A percentile compares a stretch with the other conserved stretches of the same genome.
phyloP scores from a whole-genome alignment of 1,140 invertebrate genomes.

The Chironomus striatipennis region DNA sequence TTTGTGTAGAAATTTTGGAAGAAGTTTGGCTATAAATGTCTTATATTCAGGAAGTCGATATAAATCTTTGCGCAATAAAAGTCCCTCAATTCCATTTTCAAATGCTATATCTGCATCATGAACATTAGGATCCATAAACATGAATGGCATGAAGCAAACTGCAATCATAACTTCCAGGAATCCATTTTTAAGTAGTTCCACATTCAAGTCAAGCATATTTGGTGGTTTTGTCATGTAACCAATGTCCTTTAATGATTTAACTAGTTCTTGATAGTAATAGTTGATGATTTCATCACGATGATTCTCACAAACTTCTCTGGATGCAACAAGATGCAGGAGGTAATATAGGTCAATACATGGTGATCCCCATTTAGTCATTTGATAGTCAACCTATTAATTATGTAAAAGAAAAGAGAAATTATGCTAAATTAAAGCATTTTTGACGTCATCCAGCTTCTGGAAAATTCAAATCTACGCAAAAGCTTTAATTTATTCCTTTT shows the following conservation, averaged over 20 bases:
- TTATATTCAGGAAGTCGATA: background rate
- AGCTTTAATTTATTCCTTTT: background rate
- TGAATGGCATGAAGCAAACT: background rate
- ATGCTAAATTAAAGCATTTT: too few relatives aligned
- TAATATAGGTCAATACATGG: conserved; percentile 36
- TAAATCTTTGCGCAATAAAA: background rate
- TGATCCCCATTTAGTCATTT: conserved; percentile 36
- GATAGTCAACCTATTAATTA: conserved; percentile 34
- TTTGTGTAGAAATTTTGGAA: background rate
- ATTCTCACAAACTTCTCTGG: conserved; percentile 32
- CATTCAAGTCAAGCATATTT: background rate
- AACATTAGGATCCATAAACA: background rate
- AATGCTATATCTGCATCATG: background rate
- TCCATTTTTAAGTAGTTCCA: background rate
- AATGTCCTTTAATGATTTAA: conserved; percentile 33
- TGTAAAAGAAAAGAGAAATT: too few relatives aligned
- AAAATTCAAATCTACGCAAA: too few relatives aligned
- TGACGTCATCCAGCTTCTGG: too few relatives aligned
- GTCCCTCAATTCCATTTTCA: conserved; percentile 5
- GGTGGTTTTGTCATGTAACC: background rate
- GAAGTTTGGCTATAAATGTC: background rate
- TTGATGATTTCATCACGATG: conserved; percentile 38
- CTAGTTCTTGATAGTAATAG: conserved; percentile 38
- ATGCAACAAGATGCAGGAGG: conserved; percentile 34
- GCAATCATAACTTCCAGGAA: background rate